A percentile compares a stretch with the other conserved stretches of the same genome.
Conservation (phyloP, 2,113 vertebrate species). For the Oreochromis aureus region DNA sequence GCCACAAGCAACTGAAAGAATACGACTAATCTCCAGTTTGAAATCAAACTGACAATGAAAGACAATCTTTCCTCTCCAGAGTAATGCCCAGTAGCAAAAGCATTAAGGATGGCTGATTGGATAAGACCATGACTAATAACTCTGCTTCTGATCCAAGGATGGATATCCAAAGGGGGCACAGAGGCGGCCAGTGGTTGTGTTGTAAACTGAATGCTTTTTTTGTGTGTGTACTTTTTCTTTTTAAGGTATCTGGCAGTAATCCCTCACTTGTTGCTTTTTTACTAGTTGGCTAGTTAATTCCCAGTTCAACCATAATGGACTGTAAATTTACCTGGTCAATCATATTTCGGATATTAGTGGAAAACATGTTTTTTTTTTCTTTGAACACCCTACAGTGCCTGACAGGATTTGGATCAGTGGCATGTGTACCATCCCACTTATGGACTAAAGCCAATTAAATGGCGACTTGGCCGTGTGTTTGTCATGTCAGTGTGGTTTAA, state of each 20-base stretch:
- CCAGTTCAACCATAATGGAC: background rate
- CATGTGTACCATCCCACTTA: background rate
- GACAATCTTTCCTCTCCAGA: conserved; percentile 48
- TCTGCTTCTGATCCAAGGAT: conserved; percentile 42
- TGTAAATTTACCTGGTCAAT: background rate
- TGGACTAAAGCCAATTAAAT: background rate
- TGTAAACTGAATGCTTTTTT: background rate
- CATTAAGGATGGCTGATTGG: conserved; percentile 52
- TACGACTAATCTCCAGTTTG: conserved; percentile 40
- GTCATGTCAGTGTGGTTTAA: background rate
- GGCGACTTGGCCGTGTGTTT: background rate
- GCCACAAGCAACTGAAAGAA: conserved; percentile 25
- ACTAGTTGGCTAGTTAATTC: background rate
- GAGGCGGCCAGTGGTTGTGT: conserved; percentile 3
- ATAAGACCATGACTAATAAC: conserved; percentile 58
- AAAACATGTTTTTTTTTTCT: background rate
- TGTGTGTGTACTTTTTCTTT: background rate
- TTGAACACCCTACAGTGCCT: background rate
- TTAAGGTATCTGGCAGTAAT: background rate
- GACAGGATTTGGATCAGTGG: background rate
- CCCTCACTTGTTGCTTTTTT: background rate
- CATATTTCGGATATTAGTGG: background rate
- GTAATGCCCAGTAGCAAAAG: conserved; percentile 30
- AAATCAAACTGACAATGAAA: conserved; percentile 55
- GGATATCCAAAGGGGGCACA: conserved; percentile 16